Conservation (phyloP, 1,140 invertebrate genomes). For the Holcopasites calliopsidis region DNA sequence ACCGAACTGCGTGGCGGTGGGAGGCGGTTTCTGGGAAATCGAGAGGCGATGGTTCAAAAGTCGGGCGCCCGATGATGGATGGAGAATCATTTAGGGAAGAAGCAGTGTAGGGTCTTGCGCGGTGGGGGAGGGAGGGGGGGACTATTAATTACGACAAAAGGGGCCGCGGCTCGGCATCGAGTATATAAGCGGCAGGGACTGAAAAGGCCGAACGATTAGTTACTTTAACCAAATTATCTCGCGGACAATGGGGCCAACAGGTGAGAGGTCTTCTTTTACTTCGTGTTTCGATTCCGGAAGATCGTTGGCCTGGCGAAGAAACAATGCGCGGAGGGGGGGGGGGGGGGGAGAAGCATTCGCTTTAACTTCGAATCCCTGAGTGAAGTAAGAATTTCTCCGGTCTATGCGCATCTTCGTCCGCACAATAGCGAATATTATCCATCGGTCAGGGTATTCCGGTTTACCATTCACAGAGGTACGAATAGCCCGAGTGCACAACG, state of each 20-base stretch:
- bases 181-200: slow-evolving; percentile 69
- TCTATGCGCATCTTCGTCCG: too few species aligned
- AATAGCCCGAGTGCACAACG: slow-evolving; percentile 19
- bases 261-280: slow-evolving; percentile 63
- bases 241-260: slow-evolving; percentile 72
- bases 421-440: too few species aligned
- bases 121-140: too few species aligned
- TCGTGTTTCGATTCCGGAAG: slow-evolving; percentile 51
- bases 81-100: slow-evolving; percentile 78
- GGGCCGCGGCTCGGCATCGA: slow-evolving; percentile 69
- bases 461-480: neutral
- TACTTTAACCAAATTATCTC: slow-evolving; percentile 79
- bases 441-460: neutral
- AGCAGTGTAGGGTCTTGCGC: slow-evolving; percentile 69
- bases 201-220: slow-evolving; percentile 78
- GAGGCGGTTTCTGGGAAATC: slow-evolving; percentile 59
- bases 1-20: slow-evolving; percentile 3
- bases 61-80: slow-evolving; percentile 71
- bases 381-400: too few species aligned
- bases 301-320: slow-evolving; percentile 33
- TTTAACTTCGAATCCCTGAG: slow-evolving; percentile 11
- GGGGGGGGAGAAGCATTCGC: neutral
- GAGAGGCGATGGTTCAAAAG: slow-evolving; percentile 67
- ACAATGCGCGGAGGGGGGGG: too few species aligned
- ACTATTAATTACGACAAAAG: slow-evolving; percentile 80